Evolutionary conservation across 2,888 invertebrate species (phyloP).

Genomic region (Hololepta plana): DNA sequence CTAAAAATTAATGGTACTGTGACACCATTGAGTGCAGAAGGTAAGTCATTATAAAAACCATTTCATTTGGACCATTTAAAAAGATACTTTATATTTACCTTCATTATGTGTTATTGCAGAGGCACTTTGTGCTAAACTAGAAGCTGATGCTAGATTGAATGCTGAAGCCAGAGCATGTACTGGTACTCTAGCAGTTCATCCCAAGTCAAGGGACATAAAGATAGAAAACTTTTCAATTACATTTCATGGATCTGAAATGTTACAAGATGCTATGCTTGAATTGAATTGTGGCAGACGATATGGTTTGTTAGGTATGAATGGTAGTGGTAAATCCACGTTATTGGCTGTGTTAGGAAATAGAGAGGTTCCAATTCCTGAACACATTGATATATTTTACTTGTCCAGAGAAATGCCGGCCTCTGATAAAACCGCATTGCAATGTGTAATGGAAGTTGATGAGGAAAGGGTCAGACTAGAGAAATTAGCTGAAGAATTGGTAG

Average conservation of each 20-base stretch:
- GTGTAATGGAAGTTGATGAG: constrained; percentile 97
- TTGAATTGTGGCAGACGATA: constrained; percentile 77
- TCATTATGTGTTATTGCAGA: constrained; percentile 38
- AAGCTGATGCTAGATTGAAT: constrained; percentile 80
- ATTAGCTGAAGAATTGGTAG: constrained; percentile 75
- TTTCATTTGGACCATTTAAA: constrained; percentile 1
- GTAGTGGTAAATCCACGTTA: constrained; percentile 78
- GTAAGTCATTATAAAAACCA: constrained; percentile 23
- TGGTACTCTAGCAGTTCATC: constrained; percentile 88
- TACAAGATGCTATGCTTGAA: constrained; percentile 90
- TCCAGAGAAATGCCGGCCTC: constrained; percentile 97
- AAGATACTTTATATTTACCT: constrained; percentile 2
- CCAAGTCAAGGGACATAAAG: constrained; percentile 89
- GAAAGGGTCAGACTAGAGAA: constrained; percentile 82
- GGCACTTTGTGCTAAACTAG: constrained; percentile 69
- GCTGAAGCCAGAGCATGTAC: constrained; percentile 89
- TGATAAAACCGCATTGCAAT: constrained; percentile 85
- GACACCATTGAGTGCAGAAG: constrained; percentile 49
- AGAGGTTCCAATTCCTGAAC: constrained; percentile 89
- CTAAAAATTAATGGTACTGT: constrained; percentile 17
- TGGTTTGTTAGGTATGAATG: constrained; percentile 1
- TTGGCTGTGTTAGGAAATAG: constrained; percentile 81
- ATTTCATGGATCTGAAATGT: constrained; percentile 91
- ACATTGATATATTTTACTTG: constrained; percentile 95
- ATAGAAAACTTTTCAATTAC: constrained; percentile 93